Evolutionary conservation across 2,113 vertebrate genomes (phyloP), one percentile per base, ranked within the genome.

Genomic region (Mohoua ochrocephala): DNA sequence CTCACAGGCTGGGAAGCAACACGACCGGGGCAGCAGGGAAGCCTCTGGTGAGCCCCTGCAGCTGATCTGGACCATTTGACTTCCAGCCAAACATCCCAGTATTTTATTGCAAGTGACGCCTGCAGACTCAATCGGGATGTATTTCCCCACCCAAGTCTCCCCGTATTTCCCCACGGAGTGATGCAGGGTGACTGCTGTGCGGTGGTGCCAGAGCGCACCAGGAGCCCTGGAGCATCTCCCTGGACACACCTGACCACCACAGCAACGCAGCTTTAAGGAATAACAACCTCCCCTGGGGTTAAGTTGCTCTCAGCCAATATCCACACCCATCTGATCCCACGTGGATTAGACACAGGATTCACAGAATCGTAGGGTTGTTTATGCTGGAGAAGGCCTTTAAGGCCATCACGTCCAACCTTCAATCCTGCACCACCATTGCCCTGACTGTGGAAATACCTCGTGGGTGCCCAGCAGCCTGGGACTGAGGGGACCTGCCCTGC

Each of bases 291-390:
- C 49, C 7, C 1, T 8, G 50, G 35, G 61, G 42, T 27, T 30
- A 14, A 41, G 6, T 4, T 71, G n/a, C 23, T 33, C 65, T 63
- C 82, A 53, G 71, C 6, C 49, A 54, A 5, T 7, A 52, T 20
- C 61, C 76, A 39, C 19, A 11, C 2, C 0, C 84, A 11, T n/a
- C n/a, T n/a, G n/a, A n/a, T n/a, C n/a, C n/a, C n/a, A n/a, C n/a
- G n/a, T n/a, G n/a, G n/a, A n/a, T n/a, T n/a, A n/a, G n/a, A n/a
- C 35, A 42, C 9, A 21, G 56, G 27, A 39, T 2, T 19, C 39
- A 39, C 4, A 13, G 54, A 33, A 8, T 4, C 33, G 4, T 3
- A 4, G 53, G 7, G 30, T 1, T n/a, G 23, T 8, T 8, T 7
- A 5, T 35, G 23, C 1, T 26, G 49, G 37, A 15, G 23, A 37